These are phyloP conservation scores for Eledone cirrhosa DNA, from an alignment of 2,888 invertebrate genomes.

Conservation along the genomic window DNA sequence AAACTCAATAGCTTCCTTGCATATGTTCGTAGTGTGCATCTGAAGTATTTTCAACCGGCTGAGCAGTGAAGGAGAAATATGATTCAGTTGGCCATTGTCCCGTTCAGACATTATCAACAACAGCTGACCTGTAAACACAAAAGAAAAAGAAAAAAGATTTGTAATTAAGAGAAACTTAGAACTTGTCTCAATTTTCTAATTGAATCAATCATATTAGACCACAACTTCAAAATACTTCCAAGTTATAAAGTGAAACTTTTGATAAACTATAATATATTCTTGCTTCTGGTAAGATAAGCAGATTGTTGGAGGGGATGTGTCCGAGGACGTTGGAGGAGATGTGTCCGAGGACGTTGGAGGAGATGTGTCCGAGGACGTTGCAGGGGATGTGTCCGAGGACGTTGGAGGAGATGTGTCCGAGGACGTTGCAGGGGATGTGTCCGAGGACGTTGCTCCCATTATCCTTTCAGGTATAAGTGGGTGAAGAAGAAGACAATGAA, in stretches of 20 bases:
- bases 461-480: background rate
- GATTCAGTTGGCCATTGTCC: conserved; percentile 36
- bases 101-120: conserved; percentile 39
- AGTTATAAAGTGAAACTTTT: too few relatives aligned
- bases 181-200: too few relatives aligned
- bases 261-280: too few relatives aligned
- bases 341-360: background rate
- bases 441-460: background rate
- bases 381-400: background rate
- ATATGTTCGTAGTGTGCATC: conserved; percentile 38
- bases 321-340: background rate
- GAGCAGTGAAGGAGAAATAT: conserved; percentile 38
- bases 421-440: background rate
- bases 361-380: background rate
- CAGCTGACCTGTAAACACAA: conserved; percentile 43
- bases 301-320: background rate
- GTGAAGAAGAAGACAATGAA: background rate
- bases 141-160: background rate
- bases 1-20: conserved; percentile 42
- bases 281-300: too few relatives aligned
- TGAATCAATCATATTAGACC: too few relatives aligned
- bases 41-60: conserved; percentile 39
- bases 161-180: too few relatives aligned
- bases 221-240: too few relatives aligned
- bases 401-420: background rate